phyloP scores from a whole-genome alignment of 1,140 invertebrate genomes.

The Melitaea cinxia region DNA sequence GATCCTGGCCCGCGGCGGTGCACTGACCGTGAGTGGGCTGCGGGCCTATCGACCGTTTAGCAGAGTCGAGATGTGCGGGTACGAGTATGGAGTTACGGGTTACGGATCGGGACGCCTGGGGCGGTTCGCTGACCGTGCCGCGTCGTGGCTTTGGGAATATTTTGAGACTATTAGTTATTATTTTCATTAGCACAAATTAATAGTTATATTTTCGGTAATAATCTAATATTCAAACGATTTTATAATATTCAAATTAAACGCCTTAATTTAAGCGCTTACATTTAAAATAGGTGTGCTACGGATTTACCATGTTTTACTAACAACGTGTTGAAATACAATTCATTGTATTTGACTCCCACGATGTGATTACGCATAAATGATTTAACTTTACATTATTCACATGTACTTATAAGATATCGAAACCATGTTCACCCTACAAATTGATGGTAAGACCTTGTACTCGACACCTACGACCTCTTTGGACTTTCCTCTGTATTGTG shows the following conservation, averaged over 20 bases:
- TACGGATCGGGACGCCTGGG: conserved; percentile 1
- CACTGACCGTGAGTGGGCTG: conserved; percentile 26
- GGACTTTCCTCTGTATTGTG: conserved; percentile 3
- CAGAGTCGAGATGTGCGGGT: conserved; percentile 1
- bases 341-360: conserved; percentile 7
- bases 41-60: neutral
- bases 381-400: neutral
- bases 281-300: too few relatives aligned
- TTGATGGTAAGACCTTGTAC: neutral
- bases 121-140: conserved; percentile 23
- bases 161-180: too few relatives aligned
- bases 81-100: conserved; percentile 11
- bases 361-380: neutral
- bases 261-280: too few relatives aligned
- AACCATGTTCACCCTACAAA: neutral
- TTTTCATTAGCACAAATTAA: neutral
- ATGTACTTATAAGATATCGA: neutral
- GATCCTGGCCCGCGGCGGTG: conserved; percentile 18
- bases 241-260: too few relatives aligned
- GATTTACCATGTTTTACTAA: neutral
- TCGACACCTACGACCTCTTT: conserved; percentile 19
- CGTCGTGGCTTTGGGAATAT: conserved; percentile 1
- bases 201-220: neutral
- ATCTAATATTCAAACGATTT: neutral
- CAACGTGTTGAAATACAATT: conserved; percentile 3